These are phyloP conservation scores for Spea bombifrons DNA, from an alignment of 2,113 vertebrate species.

Conservation along the genomic window DNA sequence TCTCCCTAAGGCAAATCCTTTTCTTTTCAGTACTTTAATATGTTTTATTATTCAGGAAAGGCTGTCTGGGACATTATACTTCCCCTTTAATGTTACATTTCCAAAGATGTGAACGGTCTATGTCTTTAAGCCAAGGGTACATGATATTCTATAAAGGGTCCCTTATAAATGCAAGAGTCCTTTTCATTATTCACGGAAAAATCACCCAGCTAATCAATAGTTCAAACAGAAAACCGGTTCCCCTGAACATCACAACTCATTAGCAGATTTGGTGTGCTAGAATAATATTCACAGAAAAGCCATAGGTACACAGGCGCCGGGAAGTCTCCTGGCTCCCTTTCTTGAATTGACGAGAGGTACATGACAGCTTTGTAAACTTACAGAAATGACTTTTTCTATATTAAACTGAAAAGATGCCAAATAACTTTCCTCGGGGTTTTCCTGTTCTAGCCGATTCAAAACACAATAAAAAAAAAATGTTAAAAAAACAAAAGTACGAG, in stretches of 20 bases:
- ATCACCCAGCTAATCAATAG: not conserved
- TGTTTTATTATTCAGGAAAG: no score
- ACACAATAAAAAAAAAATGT: constrained; percentile 48
- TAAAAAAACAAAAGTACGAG: constrained; percentile 46
- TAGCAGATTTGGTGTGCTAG: no score
- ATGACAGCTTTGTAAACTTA: constrained; percentile 32
- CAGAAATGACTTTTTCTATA: constrained; percentile 50
- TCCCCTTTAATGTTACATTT: no score
- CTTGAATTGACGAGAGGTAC: constrained; percentile 1
- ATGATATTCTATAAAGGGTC: no score
- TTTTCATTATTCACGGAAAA: not conserved
- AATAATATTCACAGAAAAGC: not conserved
- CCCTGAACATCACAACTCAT: not conserved
- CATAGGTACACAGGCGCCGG: not conserved
- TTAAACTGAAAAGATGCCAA: constrained; percentile 55
- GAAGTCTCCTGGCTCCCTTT: not conserved
- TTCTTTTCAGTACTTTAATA: no score
- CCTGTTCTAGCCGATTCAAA: constrained; percentile 64
- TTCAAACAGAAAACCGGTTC: not conserved
- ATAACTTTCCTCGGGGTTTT: constrained; percentile 55
- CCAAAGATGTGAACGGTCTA: no score
- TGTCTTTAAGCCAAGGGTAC: no score
- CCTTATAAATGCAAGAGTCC: no score
- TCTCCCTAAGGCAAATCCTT: no score
- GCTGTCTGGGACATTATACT: no score